Evolutionary conservation across 2,888 invertebrate species (phyloP).

Genomic region (Ochropleura leucogaster): DNA sequence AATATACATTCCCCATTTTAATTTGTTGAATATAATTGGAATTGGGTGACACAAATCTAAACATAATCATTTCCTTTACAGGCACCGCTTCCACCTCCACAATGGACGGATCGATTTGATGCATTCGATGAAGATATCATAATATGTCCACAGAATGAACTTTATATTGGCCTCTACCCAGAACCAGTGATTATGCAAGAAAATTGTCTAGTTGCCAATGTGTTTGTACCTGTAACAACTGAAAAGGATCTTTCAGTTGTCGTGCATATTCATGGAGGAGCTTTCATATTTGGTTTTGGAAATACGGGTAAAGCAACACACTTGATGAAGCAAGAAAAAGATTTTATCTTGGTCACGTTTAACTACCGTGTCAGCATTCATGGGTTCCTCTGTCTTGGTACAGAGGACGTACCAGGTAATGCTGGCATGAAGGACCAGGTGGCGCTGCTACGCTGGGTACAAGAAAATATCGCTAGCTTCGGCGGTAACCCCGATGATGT

Average conservation of each 20-base stretch:
- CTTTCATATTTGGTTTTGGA: slow-evolving; percentile 66
- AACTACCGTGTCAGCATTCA: slow-evolving; percentile 71
- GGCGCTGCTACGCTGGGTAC: slow-evolving; percentile 72
- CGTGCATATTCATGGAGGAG: slow-evolving; percentile 74
- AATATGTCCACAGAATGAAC: slow-evolving; percentile 68
- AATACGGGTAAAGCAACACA: neutral
- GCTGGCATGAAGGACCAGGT: slow-evolving; percentile 77
- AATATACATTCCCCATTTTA: no score
- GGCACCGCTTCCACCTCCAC: slow-evolving; percentile 53
- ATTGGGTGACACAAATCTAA: neutral
- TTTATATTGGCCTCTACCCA: fast-evolving
- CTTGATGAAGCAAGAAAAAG: slow-evolving; percentile 39
- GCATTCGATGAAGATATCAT: slow-evolving; percentile 69
- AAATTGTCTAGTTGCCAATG: slow-evolving; percentile 81
- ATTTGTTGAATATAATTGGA: no score
- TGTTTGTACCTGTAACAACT: slow-evolving; percentile 78
- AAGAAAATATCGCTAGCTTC: slow-evolving; percentile 72
- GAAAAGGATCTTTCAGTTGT: slow-evolving; percentile 69
- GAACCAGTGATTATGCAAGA: slow-evolving; percentile 65
- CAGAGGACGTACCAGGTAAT: slow-evolving; percentile 71
- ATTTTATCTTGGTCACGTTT: slow-evolving; percentile 71
- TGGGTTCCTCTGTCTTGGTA: slow-evolving; percentile 73
- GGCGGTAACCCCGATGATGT: slow-evolving; percentile 76
- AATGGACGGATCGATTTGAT: slow-evolving; percentile 68
- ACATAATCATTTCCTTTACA: slow-evolving; percentile 35